Percentiles rank a stretch among this genome's conserved stretches.
Conservation (phyloP, 2,888 invertebrate genomes). For the Orthonychiurus folsomi region DNA sequence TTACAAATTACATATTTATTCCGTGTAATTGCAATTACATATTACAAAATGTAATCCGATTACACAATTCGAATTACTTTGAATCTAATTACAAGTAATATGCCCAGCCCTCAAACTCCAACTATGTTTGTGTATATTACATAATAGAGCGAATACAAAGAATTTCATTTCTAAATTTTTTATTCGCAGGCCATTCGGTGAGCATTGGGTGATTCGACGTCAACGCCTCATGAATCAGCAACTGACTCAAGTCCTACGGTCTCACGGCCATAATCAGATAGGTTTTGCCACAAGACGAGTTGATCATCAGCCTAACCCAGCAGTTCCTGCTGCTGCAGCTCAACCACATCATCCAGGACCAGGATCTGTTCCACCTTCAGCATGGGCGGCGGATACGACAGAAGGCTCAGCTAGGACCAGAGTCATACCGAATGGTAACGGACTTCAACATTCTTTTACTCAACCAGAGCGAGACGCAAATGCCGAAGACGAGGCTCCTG, state of each 20-base stretch:
- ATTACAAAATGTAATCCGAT: no score
- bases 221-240: conserved; percentile 5
- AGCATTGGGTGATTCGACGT: conserved; percentile 17
- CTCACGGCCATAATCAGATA: background rate
- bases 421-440: no score
- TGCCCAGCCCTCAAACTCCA: no score
- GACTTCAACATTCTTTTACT: no score
- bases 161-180: background rate
- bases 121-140: no score
- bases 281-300: background rate
- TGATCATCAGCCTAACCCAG: background rate
- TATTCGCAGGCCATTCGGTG: conserved; percentile 11
- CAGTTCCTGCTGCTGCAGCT: background rate
- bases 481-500: no score
- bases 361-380: no score
- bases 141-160: background rate
- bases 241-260: no score
- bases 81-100: no score
- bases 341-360: background rate
- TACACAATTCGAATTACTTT: no score
- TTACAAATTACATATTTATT: no score
- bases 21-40: no score
- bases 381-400: background rate
- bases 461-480: background rate
- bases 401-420: background rate